These are phyloP conservation scores for Conger conger DNA, from an alignment of 2,113 vertebrate species.

Conservation along the genomic window DNA sequence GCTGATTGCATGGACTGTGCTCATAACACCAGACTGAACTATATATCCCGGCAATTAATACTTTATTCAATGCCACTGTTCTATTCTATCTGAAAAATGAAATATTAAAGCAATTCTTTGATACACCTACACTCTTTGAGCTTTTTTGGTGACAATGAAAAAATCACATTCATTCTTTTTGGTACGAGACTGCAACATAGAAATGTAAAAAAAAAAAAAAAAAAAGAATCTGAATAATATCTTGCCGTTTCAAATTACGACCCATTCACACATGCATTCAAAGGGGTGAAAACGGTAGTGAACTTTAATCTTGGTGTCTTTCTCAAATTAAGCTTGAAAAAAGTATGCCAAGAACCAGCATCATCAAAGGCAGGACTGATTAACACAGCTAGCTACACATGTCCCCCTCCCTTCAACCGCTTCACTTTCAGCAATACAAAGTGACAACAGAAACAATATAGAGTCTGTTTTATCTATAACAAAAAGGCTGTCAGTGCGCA, in stretches of 20 bases:
- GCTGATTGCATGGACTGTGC: background rate
- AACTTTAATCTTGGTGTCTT: slow-evolving; percentile 64
- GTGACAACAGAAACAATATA: slow-evolving; percentile 65
- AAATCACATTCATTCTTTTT: background rate
- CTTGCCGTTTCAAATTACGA: background rate
- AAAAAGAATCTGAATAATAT: background rate
- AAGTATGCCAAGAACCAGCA: slow-evolving; percentile 52
- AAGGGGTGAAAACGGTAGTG: slow-evolving; percentile 45
- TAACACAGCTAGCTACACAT: background rate
- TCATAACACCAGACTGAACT: slow-evolving; percentile 1
- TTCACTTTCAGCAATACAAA: slow-evolving; percentile 57
- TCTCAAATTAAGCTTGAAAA: slow-evolving; percentile 63
- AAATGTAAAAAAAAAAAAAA: background rate
- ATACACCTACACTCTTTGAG: background rate
- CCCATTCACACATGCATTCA: background rate
- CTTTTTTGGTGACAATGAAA: background rate
- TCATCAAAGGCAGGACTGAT: slow-evolving; percentile 40
- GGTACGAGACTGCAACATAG: background rate
- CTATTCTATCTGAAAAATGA: background rate
- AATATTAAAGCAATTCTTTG: background rate
- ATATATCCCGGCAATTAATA: background rate
- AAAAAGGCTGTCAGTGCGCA: slow-evolving; percentile 61
- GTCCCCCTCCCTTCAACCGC: slow-evolving; percentile 35
- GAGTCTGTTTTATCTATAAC: slow-evolving; percentile 79
- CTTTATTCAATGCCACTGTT: slow-evolving; percentile 2